Evolutionary conservation across 2,797 vertebrate species (phyloP).

Genomic region (Sebastes diaconus): DNA sequence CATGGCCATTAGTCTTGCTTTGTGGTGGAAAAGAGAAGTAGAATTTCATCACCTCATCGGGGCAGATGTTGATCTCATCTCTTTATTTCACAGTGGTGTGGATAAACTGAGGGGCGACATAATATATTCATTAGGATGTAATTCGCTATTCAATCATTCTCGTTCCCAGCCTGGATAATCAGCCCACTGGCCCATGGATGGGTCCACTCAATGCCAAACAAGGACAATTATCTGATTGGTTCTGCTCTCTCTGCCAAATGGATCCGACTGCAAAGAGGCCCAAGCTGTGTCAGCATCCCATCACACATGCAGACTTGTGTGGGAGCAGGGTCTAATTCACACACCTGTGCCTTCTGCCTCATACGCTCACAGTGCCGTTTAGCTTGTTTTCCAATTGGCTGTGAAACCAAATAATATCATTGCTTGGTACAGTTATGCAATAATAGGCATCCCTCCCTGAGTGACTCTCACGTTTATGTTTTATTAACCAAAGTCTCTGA

Average conservation of each 20-base stretch:
- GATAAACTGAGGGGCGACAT: slow-evolving; percentile 76
- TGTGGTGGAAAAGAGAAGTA: slow-evolving; percentile 63
- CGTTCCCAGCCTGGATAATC: slow-evolving; percentile 78
- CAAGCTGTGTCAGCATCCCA: slow-evolving; percentile 75
- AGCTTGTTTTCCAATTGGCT: slow-evolving; percentile 26
- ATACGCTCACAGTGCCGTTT: slow-evolving; percentile 23
- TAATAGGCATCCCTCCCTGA: slow-evolving; percentile 32
- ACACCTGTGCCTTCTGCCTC: slow-evolving; percentile 45
- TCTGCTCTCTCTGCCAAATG: slow-evolving; percentile 79
- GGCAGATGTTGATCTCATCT: slow-evolving; percentile 77
- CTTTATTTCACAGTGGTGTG: slow-evolving; percentile 72
- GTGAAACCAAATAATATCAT: slow-evolving; percentile 55
- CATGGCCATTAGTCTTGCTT: slow-evolving; percentile 72
- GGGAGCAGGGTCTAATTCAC: slow-evolving; percentile 38
- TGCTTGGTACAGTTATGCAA: slow-evolving; percentile 33
- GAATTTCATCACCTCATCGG: slow-evolving; percentile 73
- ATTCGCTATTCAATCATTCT: slow-evolving; percentile 80
- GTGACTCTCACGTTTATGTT: slow-evolving; percentile 53
- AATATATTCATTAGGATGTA: slow-evolving; percentile 83
- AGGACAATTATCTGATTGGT: slow-evolving; percentile 86
- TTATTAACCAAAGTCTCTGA: slow-evolving; percentile 69
- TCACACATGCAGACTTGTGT: slow-evolving; percentile 32
- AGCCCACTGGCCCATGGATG: slow-evolving; percentile 75
- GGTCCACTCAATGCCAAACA: slow-evolving; percentile 83
- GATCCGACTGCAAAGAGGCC: slow-evolving; percentile 74